These are phyloP conservation scores for Sebastes trivittatus DNA, from an alignment of 2,797 vertebrate genomes.

Conservation along the genomic window DNA sequence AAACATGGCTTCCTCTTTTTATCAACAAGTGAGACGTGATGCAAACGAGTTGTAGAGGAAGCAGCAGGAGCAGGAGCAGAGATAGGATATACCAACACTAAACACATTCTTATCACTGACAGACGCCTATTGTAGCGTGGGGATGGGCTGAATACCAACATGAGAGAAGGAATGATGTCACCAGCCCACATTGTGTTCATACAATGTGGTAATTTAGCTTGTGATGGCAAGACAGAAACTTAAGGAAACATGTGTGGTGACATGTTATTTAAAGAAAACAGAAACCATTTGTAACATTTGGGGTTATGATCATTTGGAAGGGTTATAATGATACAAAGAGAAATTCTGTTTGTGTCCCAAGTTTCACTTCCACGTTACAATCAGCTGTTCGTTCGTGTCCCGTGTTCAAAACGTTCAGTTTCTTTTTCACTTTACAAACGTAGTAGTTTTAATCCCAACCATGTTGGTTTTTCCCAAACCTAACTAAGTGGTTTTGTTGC, in stretches of 20 bases:
- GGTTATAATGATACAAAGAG: background rate
- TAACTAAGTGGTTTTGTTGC: too few relatives aligned
- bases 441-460: too few relatives aligned
- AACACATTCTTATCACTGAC: constrained; percentile 47
- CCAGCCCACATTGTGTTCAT: constrained; percentile 16
- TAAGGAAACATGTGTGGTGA: background rate
- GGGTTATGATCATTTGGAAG: background rate
- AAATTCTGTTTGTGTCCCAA: too few relatives aligned
- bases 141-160: constrained; percentile 29
- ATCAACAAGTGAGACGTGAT: constrained; percentile 42
- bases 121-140: constrained; percentile 52
- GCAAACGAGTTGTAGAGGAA: constrained; percentile 65
- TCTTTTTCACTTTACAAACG: too few relatives aligned
- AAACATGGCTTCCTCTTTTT: constrained; percentile 39
- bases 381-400: accelerated
- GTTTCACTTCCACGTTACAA: too few relatives aligned
- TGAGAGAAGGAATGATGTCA: constrained; percentile 67
- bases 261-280: background rate
- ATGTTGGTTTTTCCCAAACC: too few relatives aligned
- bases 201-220: constrained; percentile 39
- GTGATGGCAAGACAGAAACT: background rate
- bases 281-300: background rate
- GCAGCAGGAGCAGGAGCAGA: constrained; percentile 32
- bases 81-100: constrained; percentile 44
- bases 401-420: too few relatives aligned